Evolutionary conservation across 1,140 invertebrate species (phyloP).

Genomic region (Listronotus oregonensis): DNA sequence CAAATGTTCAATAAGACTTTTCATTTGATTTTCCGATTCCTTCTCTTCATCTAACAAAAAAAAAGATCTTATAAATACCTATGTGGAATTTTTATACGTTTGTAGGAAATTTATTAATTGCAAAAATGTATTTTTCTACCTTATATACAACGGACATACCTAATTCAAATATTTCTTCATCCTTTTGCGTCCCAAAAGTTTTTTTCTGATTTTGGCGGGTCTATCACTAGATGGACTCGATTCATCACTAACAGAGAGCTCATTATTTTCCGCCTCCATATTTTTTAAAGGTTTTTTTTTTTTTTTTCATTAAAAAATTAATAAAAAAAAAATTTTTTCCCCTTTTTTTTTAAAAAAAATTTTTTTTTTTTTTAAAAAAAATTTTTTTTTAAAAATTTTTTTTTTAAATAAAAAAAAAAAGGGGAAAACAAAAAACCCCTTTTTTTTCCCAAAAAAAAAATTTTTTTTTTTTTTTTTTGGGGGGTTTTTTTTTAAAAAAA

Average conservation of each 20-base stretch:
- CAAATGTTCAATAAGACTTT: slow-evolving; percentile 58
- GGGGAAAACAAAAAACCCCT: too few relatives aligned
- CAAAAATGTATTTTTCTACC: not conserved
- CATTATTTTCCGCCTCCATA: slow-evolving; percentile 54
- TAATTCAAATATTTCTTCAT: slow-evolving; percentile 49
- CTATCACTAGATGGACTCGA: slow-evolving; percentile 62
- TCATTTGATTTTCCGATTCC: slow-evolving; percentile 60
- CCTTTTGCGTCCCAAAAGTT: slow-evolving; percentile 7
- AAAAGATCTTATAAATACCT: slow-evolving; percentile 61
- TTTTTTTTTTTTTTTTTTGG: too few relatives aligned
- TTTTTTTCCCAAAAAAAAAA: too few relatives aligned
- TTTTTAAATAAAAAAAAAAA: too few relatives aligned
- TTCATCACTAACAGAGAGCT: slow-evolving; percentile 63
- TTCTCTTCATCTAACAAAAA: slow-evolving; percentile 62
- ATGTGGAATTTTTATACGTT: slow-evolving; percentile 50
- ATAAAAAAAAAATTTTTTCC: too few relatives aligned
- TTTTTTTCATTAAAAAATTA: too few relatives aligned
- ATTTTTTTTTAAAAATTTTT: too few relatives aligned
- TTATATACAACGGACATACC: slow-evolving; percentile 14
- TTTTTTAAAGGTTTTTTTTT: too few relatives aligned
- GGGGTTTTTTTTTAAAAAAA: too few relatives aligned
- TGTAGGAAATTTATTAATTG: not conserved
- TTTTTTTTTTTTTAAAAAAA: too few relatives aligned
- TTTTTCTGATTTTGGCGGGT: slow-evolving; percentile 43
- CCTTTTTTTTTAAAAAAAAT: too few relatives aligned